Conservation (phyloP, 2,888 invertebrate species). For the Serrognathus titanus region DNA sequence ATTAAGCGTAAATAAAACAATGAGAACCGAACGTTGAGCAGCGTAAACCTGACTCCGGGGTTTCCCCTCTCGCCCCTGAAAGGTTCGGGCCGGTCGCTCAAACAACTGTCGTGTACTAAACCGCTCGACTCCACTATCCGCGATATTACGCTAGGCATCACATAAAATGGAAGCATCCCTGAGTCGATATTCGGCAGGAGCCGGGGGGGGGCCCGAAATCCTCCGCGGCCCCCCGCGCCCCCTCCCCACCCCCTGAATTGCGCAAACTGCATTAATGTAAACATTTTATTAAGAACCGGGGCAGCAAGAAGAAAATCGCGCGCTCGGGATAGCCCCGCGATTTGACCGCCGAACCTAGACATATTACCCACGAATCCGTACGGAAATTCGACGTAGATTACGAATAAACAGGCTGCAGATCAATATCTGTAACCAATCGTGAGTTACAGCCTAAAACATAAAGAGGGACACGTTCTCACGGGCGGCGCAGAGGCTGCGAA, state of each 20-base stretch:
- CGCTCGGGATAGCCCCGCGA: conserved; percentile 12
- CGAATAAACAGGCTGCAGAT: conserved; percentile 33
- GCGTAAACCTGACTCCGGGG: conserved; percentile 42
- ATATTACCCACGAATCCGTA: conserved; percentile 31
- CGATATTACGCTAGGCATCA: conserved; percentile 44
- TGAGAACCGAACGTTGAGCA: conserved; percentile 40
- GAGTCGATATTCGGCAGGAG: conserved; percentile 40
- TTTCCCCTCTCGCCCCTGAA: conserved; percentile 30
- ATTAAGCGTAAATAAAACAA: conserved; percentile 29
- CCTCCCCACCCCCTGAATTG: conserved; percentile 8
- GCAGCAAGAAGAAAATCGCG: background rate
- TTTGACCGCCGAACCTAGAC: conserved; percentile 32
- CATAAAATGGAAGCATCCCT: conserved; percentile 44
- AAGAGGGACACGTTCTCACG: conserved; percentile 16
- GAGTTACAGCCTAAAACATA: conserved; percentile 19
- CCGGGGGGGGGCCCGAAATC: conserved; percentile 18
- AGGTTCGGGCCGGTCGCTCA: conserved; percentile 40
- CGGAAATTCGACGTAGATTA: conserved; percentile 41
- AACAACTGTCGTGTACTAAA: conserved; percentile 47
- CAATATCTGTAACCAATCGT: conserved; percentile 30
- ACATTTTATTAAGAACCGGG: conserved; percentile 22
- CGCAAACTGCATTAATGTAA: conserved; percentile 26
- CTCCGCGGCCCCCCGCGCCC: conserved; percentile 14
- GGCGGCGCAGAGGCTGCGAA: conserved; percentile 12
- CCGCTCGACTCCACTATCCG: conserved; percentile 43